A percentile compares a stretch with the other conserved stretches of the same genome.
These are phyloP conservation scores for Brachyptera putata DNA, from an alignment of 2,888 invertebrate genomes.

Conservation along the genomic window DNA sequence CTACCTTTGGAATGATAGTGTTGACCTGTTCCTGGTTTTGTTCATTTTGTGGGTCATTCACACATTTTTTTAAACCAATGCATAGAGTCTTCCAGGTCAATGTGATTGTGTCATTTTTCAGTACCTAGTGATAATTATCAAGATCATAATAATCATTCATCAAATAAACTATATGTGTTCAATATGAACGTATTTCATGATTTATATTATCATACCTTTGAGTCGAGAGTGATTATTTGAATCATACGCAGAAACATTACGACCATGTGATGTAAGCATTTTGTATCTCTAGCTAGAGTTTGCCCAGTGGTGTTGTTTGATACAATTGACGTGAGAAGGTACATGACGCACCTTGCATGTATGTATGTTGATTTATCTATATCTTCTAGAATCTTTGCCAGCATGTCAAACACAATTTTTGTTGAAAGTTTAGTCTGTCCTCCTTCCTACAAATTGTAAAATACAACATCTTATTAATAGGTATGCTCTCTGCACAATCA, in stretches of 20 bases:
- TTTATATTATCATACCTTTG: too few relatives aligned
- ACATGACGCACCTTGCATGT: neutral
- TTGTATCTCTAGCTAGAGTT: conserved; percentile 20
- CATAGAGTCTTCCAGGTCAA: conserved; percentile 12
- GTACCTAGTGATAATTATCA: too few relatives aligned
- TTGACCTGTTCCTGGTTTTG: conserved; percentile 17
- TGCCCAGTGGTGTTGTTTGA: conserved; percentile 16
- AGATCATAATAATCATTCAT: too few relatives aligned
- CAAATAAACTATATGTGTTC: too few relatives aligned
- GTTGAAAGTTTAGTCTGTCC: neutral
- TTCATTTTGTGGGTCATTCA: conserved; percentile 20
- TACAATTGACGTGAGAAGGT: conserved; percentile 13
- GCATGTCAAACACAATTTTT: neutral
- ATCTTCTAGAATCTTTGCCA: conserved; percentile 1
- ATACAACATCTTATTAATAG: too few relatives aligned
- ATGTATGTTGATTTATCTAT: neutral
- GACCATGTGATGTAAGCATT: conserved; percentile 12
- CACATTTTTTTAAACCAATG: conserved; percentile 16
- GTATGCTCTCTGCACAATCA: too few relatives aligned
- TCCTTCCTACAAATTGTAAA: conserved; percentile 8
- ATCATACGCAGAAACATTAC: conserved; percentile 7
- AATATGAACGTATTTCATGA: too few relatives aligned
- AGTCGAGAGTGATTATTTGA: too few relatives aligned
- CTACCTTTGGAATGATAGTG: conserved; percentile 23
- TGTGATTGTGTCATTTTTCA: too few relatives aligned